Evolutionary conservation across 2,888 invertebrate species (phyloP).

Genomic region (Agrypnus murinus): DNA sequence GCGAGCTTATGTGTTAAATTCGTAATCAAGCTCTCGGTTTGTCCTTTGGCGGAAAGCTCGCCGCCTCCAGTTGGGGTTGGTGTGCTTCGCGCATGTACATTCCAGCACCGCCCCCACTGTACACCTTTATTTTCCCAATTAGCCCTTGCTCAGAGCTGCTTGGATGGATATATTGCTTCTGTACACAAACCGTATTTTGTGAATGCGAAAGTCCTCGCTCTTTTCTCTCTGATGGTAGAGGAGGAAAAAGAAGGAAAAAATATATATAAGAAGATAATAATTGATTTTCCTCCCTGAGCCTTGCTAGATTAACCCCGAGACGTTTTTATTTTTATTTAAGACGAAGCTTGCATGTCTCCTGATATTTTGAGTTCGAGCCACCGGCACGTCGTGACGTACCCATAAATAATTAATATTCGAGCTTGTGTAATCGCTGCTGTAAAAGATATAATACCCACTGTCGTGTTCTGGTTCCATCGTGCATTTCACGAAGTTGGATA

Average conservation of each 20-base stretch:
- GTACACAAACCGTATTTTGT: constrained; percentile 43
- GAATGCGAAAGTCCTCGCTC: constrained; percentile 33
- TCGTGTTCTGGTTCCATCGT: constrained; percentile 26
- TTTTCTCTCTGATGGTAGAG: not conserved
- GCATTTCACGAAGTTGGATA: constrained; percentile 24
- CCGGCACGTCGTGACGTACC: constrained; percentile 46
- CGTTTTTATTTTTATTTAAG: constrained; percentile 47
- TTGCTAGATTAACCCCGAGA: constrained; percentile 23
- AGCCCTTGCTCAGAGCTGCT: constrained; percentile 59
- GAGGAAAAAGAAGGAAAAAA: constrained; percentile 24
- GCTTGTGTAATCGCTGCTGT: constrained; percentile 44
- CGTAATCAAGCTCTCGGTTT: constrained; percentile 53
- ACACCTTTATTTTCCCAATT: constrained; percentile 71
- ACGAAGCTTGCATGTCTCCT: constrained; percentile 44
- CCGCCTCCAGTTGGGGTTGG: constrained; percentile 66
- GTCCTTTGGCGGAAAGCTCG: constrained; percentile 64
- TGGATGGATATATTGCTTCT: constrained; percentile 49
- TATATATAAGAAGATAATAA: constrained; percentile 42
- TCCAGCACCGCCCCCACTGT: constrained; percentile 68
- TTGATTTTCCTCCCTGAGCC: constrained; percentile 42
- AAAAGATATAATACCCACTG: constrained; percentile 39
- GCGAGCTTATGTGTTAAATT: constrained; percentile 51
- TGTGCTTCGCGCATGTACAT: constrained; percentile 65
- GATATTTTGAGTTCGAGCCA: constrained; percentile 42
- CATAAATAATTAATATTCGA: constrained; percentile 50